phyloP scores from a whole-genome alignment of 2,888 invertebrate genomes.

The Timema podura region DNA sequence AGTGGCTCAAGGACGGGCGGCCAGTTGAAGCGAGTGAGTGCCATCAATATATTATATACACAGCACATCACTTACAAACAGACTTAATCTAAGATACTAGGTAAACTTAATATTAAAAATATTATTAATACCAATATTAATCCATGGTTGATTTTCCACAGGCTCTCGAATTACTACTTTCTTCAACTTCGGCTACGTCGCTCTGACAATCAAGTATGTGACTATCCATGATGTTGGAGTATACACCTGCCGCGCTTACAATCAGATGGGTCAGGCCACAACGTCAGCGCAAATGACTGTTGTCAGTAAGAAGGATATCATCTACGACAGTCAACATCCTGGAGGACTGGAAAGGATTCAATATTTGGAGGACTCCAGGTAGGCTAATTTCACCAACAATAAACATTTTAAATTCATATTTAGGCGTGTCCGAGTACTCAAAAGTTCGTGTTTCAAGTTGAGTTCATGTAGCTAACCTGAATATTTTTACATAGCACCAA shows the following conservation, averaged over 20 bases:
- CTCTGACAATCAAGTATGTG: slow-evolving; percentile 87
- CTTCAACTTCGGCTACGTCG: slow-evolving; percentile 93
- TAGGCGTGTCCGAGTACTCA: no score
- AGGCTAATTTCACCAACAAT: background rate
- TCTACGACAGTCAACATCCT: slow-evolving; percentile 88
- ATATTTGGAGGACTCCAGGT: slow-evolving; percentile 69
- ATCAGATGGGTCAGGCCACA: slow-evolving; percentile 79
- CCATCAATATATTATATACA: no score
- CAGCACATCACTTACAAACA: no score
- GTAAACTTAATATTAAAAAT: no score
- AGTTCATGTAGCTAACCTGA: no score
- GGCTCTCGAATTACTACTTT: slow-evolving; percentile 85
- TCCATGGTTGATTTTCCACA: slow-evolving; percentile 34
- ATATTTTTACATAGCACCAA: no score
- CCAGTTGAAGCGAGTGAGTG: slow-evolving; percentile 79
- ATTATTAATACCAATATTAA: background rate
- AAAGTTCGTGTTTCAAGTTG: no score
- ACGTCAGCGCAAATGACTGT: slow-evolving; percentile 80
- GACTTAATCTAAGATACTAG: no score
- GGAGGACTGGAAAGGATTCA: slow-evolving; percentile 89
- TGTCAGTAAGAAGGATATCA: slow-evolving; percentile 78
- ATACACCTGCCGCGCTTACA: slow-evolving; percentile 85
- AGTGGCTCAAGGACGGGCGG: slow-evolving; percentile 89
- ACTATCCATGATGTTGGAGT: slow-evolving; percentile 85
- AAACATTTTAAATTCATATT: no score